Evolutionary conservation across 1,140 invertebrate species (phyloP).

Genomic region (silkworm (Bombyx mori)): ASM3026992v2 NC_085107.1:6318001-6318500

Average conservation of each 20-base stretch:
- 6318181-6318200: slow-evolving; percentile 90
- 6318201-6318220: slow-evolving; percentile 91
- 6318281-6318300: slow-evolving; percentile 17
- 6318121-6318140: slow-evolving; percentile 62
- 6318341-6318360: slow-evolving; percentile 22
- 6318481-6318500: slow-evolving; percentile 19
- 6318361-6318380: slow-evolving; percentile 12
- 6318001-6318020: slow-evolving; percentile 41
- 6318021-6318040: slow-evolving; percentile 47
- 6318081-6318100: slow-evolving; percentile 67
- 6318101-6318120: slow-evolving; percentile 56
- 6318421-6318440: slow-evolving; percentile 28
- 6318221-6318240: slow-evolving; percentile 92
- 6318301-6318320: slow-evolving; percentile 10
- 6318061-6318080: slow-evolving; percentile 66
- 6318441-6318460: slow-evolving; percentile 28
- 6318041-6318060: slow-evolving; percentile 37
- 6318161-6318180: slow-evolving; percentile 38
- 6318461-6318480: slow-evolving; percentile 22
- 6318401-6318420: slow-evolving; percentile 23
- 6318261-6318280: slow-evolving; percentile 11
- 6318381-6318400: slow-evolving; percentile 30
- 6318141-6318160: slow-evolving; percentile 62
- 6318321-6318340: slow-evolving; percentile 5
- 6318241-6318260: slow-evolving; percentile 87